A percentile compares a stretch with the other conserved stretches of the same genome.
phyloP scores from a whole-genome alignment of 2,797 vertebrate genomes.

The Ctenopoma kingsleyae region DNA sequence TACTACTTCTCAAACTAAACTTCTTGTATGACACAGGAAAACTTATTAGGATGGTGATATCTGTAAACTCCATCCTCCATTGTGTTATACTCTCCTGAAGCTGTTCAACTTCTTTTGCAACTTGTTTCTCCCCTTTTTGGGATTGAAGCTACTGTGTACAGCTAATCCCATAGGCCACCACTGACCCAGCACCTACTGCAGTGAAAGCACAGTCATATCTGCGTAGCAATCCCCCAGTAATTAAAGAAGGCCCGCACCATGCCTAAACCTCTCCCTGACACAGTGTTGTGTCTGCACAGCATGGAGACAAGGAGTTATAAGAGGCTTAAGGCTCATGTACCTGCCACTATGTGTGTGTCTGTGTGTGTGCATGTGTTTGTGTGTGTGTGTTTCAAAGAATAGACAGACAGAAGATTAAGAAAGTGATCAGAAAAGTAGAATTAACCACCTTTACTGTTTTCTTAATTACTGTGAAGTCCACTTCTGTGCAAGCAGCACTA shows the following conservation, averaged over 20 bases:
- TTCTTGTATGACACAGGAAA: not conserved
- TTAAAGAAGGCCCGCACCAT: constrained; percentile 85
- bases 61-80: constrained; percentile 13
- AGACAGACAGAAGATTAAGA: constrained; percentile 56
- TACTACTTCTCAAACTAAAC: not conserved
- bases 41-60: not conserved
- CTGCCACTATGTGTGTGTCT: constrained; percentile 42
- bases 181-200: constrained; percentile 75
- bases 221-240: constrained; percentile 78
- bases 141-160: constrained; percentile 49
- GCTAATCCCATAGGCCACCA: constrained; percentile 79
- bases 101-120: constrained; percentile 39
- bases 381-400: constrained; percentile 33
- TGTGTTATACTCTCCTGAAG: constrained; percentile 21
- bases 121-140: constrained; percentile 37
- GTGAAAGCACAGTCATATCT: constrained; percentile 78
- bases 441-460: constrained; percentile 78
- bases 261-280: constrained; percentile 83
- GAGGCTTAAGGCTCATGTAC: constrained; percentile 81
- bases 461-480: constrained; percentile 81
- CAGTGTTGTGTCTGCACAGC: constrained; percentile 80
- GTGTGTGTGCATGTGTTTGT: constrained; percentile 16
- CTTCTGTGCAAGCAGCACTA: constrained; percentile 70
- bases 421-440: constrained; percentile 64
- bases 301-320: constrained; percentile 77